Evolutionary conservation across 2,888 invertebrate genomes (phyloP).

Genomic region (Callimorpha dominula): DNA sequence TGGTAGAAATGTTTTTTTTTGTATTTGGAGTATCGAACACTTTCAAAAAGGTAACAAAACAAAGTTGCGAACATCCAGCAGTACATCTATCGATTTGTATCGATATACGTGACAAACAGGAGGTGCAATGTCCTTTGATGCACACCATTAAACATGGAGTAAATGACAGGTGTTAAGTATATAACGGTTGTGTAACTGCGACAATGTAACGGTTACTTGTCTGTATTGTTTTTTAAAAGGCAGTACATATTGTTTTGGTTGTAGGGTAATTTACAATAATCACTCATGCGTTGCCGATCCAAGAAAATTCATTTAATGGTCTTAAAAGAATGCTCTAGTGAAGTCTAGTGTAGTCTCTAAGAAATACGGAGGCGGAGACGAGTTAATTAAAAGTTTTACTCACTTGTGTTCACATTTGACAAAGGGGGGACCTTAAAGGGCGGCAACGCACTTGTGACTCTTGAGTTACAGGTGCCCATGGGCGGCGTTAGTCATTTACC

Average conservation of each 20-base stretch:
- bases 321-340: too few relatives aligned
- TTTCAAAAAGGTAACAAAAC: too few relatives aligned
- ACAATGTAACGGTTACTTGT: not conserved
- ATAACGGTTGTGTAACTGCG: not conserved
- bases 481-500: too few relatives aligned
- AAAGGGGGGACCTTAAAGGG: too few relatives aligned
- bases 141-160: constrained; percentile 5
- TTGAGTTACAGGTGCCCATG: too few relatives aligned
- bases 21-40: too few relatives aligned
- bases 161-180: not conserved
- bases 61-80: not conserved
- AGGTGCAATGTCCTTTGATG: constrained; percentile 25
- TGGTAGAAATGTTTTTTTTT: too few relatives aligned
- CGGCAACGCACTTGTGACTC: too few relatives aligned
- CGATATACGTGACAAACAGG: not conserved
- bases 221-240: not conserved
- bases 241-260: not conserved
- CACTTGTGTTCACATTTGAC: too few relatives aligned
- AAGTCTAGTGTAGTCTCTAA: too few relatives aligned
- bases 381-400: too few relatives aligned
- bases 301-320: not conserved
- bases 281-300: not conserved
- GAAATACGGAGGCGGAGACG: too few relatives aligned
- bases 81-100: not conserved
- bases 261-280: not conserved